phyloP scores from a whole-genome alignment of 2,888 invertebrate species.

The Lepidocyrtinus sp. region DNA sequence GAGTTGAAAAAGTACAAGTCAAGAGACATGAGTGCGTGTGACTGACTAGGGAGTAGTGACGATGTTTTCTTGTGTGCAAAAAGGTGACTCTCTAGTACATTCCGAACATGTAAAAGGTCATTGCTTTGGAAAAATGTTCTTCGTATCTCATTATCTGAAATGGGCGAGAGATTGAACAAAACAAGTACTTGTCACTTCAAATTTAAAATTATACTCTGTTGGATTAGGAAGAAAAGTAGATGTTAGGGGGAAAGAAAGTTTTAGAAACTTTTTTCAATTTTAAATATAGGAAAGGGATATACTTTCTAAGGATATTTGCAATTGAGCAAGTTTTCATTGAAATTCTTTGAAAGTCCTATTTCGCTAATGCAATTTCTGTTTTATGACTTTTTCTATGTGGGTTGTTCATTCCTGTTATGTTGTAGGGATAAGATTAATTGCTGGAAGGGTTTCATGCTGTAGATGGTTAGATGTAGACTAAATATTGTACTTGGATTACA shows the following conservation, averaged over 20 bases:
- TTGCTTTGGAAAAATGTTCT: constrained; percentile 31
- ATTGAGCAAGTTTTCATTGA: constrained; percentile 14
- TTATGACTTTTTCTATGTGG: too few species aligned
- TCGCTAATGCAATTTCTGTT: too few species aligned
- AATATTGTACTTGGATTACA: too few species aligned
- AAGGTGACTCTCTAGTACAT: too few species aligned
- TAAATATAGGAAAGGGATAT: constrained; percentile 2
- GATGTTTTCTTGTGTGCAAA: constrained; percentile 15
- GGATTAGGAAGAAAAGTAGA: constrained; percentile 31
- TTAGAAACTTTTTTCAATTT: background rate
- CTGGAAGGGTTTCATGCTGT: too few species aligned
- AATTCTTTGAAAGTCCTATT: constrained; percentile 9
- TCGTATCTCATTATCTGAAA: constrained; percentile 36
- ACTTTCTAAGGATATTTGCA: constrained; percentile 7
- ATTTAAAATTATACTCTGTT: constrained; percentile 35
- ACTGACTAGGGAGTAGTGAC: constrained; percentile 32
- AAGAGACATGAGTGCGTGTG: constrained; percentile 41
- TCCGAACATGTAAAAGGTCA: constrained; percentile 22
- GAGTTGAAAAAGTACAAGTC: constrained; percentile 30
- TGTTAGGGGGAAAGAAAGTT: background rate
- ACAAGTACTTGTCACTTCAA: constrained; percentile 47
- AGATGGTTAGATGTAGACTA: too few species aligned
- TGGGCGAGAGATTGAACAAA: constrained; percentile 28
- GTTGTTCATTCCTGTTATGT: too few species aligned
- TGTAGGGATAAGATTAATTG: too few species aligned